phyloP scores from a whole-genome alignment of 2,888 invertebrate species.

The Timandra comae region DNA sequence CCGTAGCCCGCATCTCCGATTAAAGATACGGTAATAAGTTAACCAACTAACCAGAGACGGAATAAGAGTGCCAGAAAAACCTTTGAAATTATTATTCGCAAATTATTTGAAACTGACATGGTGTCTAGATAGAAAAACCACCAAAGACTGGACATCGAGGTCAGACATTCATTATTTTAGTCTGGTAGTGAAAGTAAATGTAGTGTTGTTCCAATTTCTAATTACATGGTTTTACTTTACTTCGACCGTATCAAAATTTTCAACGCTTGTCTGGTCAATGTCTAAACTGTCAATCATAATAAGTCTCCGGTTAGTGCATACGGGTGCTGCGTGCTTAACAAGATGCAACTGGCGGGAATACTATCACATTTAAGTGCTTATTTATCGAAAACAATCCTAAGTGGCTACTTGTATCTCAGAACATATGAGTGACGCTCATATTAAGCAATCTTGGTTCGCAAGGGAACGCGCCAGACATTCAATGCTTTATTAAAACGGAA shows the following conservation, averaged over 20 bases:
- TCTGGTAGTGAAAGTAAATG: conserved; percentile 28
- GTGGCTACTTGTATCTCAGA: conserved; percentile 14
- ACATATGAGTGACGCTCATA: conserved; percentile 8
- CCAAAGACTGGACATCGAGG: conserved; percentile 9
- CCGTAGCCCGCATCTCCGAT: conserved; percentile 63
- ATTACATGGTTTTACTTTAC: conserved; percentile 11
- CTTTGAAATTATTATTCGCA: no score
- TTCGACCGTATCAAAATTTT: conserved; percentile 5
- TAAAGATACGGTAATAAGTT: no score
- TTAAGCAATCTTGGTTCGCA: conserved; percentile 19
- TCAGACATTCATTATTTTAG: conserved; percentile 19
- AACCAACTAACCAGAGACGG: no score
- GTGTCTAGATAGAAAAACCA: no score
- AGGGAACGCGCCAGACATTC: conserved; percentile 19
- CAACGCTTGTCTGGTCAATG: conserved; percentile 29
- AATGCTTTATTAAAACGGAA: conserved; percentile 16
- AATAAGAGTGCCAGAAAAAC: no score
- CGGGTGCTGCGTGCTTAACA: conserved; percentile 25
- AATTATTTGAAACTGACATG: no score
- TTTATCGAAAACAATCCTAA: conserved; percentile 19
- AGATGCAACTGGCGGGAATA: conserved; percentile 26
- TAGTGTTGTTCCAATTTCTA: conserved; percentile 19
- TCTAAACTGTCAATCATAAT: conserved; percentile 58
- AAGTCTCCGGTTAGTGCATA: conserved; percentile 33
- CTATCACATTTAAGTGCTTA: conserved; percentile 20